Conservation (phyloP, 2,113 vertebrate genomes). For the Hepsetus odoe region DNA sequence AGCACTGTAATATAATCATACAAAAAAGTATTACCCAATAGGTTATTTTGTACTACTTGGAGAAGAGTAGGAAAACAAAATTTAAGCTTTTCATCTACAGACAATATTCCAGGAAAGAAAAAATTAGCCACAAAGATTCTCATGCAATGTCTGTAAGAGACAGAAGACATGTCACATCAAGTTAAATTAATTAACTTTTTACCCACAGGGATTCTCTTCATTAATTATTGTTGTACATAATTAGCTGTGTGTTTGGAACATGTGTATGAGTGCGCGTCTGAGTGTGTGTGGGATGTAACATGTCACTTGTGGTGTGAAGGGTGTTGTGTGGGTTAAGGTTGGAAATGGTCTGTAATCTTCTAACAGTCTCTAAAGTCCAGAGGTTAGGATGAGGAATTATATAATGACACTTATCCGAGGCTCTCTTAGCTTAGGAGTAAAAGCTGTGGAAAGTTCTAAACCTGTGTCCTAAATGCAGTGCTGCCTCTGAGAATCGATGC, state of each 20-base stretch:
- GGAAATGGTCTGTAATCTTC: not conserved
- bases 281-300: slow-evolving; percentile 42
- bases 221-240: slow-evolving; percentile 74
- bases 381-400: not conserved
- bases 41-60: not conserved
- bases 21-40: not conserved
- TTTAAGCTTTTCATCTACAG: not conserved
- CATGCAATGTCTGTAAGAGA: slow-evolving; percentile 10
- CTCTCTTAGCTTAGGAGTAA: not conserved
- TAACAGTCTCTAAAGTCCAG: not conserved
- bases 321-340: not conserved
- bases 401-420: not conserved
- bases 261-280: slow-evolving; percentile 20
- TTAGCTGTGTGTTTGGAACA: slow-evolving; percentile 55
- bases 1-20: not conserved
- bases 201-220: slow-evolving; percentile 66
- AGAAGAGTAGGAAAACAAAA: not conserved
- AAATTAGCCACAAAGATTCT: not conserved
- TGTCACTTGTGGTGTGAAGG: slow-evolving; percentile 11
- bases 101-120: not conserved
- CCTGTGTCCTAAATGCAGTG: not conserved
- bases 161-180: slow-evolving; percentile 42
- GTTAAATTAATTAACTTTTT: slow-evolving; percentile 71
- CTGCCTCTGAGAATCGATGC: not conserved
- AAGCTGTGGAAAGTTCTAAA: no score